These are phyloP conservation scores for Carcina quercana DNA, from an alignment of 2,888 invertebrate species.

Conservation along the genomic window DNA sequence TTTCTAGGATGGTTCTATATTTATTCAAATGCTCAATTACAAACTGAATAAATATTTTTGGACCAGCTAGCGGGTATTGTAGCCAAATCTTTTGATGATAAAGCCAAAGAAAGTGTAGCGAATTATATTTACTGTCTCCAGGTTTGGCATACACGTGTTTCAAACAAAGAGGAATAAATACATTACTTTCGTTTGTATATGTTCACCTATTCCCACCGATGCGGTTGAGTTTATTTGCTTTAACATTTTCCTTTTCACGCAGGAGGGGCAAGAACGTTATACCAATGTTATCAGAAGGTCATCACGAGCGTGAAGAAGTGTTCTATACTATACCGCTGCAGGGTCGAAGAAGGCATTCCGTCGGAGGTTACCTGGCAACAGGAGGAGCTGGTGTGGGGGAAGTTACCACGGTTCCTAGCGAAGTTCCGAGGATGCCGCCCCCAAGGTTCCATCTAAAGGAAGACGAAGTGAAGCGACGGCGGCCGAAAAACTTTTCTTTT, in stretches of 20 bases:
- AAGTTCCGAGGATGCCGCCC: slow-evolving; percentile 71
- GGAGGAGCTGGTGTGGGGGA: slow-evolving; percentile 53
- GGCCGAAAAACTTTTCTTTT: slow-evolving; percentile 59
- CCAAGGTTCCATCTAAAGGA: slow-evolving; percentile 50
- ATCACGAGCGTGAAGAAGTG: slow-evolving; percentile 74
- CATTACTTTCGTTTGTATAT: too few relatives aligned
- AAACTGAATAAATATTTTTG: too few relatives aligned
- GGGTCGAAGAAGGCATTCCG: slow-evolving; percentile 77
- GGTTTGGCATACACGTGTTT: too few relatives aligned
- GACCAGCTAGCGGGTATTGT: too few relatives aligned
- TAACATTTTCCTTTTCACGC: too few relatives aligned
- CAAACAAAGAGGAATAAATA: too few relatives aligned
- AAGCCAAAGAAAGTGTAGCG: too few relatives aligned
- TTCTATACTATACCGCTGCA: slow-evolving; percentile 73
- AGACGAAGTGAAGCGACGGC: slow-evolving; percentile 53
- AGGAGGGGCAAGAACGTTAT: slow-evolving; percentile 63
- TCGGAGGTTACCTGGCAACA: slow-evolving; percentile 77
- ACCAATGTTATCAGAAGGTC: slow-evolving; percentile 50
- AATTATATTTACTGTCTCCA: too few relatives aligned
- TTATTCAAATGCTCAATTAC: too few relatives aligned
- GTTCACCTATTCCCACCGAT: too few relatives aligned
- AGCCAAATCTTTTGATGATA: too few relatives aligned
- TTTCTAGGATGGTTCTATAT: background rate
- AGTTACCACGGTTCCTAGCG: slow-evolving; percentile 65
- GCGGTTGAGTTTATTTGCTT: too few relatives aligned